Evolutionary conservation across 2,888 invertebrate genomes (phyloP).

Genomic region (Ectobius pallidus): DNA sequence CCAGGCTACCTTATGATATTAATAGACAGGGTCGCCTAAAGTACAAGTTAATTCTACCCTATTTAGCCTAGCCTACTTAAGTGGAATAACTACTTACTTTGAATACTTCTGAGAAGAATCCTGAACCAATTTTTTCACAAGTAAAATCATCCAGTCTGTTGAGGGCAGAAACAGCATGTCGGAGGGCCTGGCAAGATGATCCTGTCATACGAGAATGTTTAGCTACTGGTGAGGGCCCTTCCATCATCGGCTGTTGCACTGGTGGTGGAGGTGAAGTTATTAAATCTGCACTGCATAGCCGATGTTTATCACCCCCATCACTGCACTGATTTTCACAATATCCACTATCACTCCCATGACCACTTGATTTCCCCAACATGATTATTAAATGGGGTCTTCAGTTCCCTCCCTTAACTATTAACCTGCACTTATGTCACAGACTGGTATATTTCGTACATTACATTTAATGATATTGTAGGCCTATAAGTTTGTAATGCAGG

Average conservation of each 20-base stretch:
- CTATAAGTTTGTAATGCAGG: neutral
- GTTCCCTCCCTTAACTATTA: neutral
- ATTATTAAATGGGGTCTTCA: constrained; percentile 7
- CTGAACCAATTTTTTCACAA: constrained; percentile 90
- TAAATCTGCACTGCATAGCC: constrained; percentile 30
- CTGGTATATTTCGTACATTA: constrained; percentile 27
- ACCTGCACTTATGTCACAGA: constrained; percentile 30
- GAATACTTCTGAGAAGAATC: constrained; percentile 97
- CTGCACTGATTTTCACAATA: constrained; percentile 42
- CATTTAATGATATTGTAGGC: constrained; percentile 8
- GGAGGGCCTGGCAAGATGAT: constrained; percentile 86
- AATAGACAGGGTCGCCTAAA: no score
- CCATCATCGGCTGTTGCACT: constrained; percentile 11
- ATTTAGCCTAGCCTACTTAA: no score
- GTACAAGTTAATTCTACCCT: no score
- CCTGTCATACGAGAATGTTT: constrained; percentile 61
- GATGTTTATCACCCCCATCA: constrained; percentile 26
- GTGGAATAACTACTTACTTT: constrained; percentile 93
- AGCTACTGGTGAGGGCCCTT: constrained; percentile 29
- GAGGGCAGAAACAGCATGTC: constrained; percentile 89
- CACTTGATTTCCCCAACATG: constrained; percentile 35
- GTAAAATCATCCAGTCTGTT: constrained; percentile 94
- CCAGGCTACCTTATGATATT: no score
- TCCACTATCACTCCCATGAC: constrained; percentile 43
- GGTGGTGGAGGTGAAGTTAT: constrained; percentile 26